Base-by-base conservation (phyloP, 2,797 vertebrate genomes). In the Darevskia nairensis region DNA sequence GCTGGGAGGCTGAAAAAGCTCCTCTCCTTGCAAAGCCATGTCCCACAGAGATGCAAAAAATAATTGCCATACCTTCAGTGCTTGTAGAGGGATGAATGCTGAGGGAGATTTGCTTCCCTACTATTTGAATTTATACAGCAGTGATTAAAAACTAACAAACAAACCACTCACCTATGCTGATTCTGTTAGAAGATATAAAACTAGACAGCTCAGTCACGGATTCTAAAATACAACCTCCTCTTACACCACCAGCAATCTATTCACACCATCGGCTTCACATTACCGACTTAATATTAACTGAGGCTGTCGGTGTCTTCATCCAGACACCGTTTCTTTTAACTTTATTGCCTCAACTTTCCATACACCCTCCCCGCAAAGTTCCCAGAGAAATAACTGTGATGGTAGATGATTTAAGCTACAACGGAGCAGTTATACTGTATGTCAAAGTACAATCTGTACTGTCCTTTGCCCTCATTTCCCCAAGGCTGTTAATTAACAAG, bases 381-480 rank as follows among this genome's bases (percentile, higher is more conserved):
- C 88, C 77, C 76, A 88, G 27, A 91, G 89, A 88, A 90, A 90
- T 79, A 90, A 94, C 89, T 86, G 82, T 35, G 75, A 85, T 4
- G 15, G 32, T 21, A 21, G 93, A 94, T 94, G 86, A 95, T 90
- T 89, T 95, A 92, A 95, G 93, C 89, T 91, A 93, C 66, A 91
- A 86, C 68, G 80, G 61, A 88, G 78, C 90, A 92, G 89, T n/a
- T 90, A 46, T 71, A 84, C 88, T 94, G 90, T 89, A 83, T 90
- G 89, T 87, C 76, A 21, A 74, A 88, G 91, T 89, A 90, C 91
- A 84, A 89, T 84, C 88, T 89, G 92, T 87, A 72, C 86, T 71
- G 90, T 88, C 92, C 94, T 96, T 95, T 96, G 96, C 92, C 94
- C 95, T 82, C n/a, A 0, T 41, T 55, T 68, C 89, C 92, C 84